Evolutionary conservation across 1,140 invertebrate genomes (phyloP).

Genomic region (Drosophila arawakana): DNA sequence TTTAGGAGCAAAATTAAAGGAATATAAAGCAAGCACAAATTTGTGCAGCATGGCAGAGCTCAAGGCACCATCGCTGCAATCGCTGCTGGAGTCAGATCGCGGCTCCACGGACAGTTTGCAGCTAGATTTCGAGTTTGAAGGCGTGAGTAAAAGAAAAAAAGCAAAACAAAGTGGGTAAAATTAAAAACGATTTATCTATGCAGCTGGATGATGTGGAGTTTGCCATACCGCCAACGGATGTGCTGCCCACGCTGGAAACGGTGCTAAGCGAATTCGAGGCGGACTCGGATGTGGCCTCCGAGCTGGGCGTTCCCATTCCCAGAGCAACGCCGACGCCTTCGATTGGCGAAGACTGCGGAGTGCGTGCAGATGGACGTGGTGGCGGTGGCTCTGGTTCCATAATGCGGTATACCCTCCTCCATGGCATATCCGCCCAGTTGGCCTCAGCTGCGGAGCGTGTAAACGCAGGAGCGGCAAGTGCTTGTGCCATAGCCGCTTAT

Average conservation of each 20-base stretch:
- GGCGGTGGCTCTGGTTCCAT: slow-evolving; percentile 88
- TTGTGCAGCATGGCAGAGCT: slow-evolving; percentile 85
- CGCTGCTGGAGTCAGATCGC: slow-evolving; percentile 87
- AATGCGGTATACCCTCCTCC: slow-evolving; percentile 91
- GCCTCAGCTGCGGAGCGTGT: slow-evolving; percentile 92
- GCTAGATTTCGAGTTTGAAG: slow-evolving; percentile 89
- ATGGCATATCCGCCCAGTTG: slow-evolving; percentile 94
- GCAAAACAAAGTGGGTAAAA: neutral
- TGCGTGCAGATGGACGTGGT: slow-evolving; percentile 64
- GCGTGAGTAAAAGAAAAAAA: slow-evolving; percentile 84
- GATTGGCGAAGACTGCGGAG: slow-evolving; percentile 71
- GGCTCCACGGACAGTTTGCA: slow-evolving; percentile 89
- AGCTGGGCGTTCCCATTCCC: slow-evolving; percentile 81
- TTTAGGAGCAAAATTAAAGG: slow-evolving; percentile 11
- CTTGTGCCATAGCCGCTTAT: slow-evolving; percentile 90
- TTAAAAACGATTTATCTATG: neutral
- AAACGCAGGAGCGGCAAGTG: slow-evolving; percentile 94
- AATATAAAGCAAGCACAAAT: neutral
- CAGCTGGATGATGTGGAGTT: slow-evolving; percentile 94
- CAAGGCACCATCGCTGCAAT: slow-evolving; percentile 86
- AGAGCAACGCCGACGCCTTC: slow-evolving; percentile 85
- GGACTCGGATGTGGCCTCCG: slow-evolving; percentile 86
- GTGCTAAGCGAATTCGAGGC: slow-evolving; percentile 92
- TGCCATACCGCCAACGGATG: slow-evolving; percentile 91
- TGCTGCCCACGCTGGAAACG: slow-evolving; percentile 93